These are phyloP conservation scores for Listronotus bonariensis DNA, from an alignment of 1,140 invertebrate species.

Conservation along the genomic window DNA sequence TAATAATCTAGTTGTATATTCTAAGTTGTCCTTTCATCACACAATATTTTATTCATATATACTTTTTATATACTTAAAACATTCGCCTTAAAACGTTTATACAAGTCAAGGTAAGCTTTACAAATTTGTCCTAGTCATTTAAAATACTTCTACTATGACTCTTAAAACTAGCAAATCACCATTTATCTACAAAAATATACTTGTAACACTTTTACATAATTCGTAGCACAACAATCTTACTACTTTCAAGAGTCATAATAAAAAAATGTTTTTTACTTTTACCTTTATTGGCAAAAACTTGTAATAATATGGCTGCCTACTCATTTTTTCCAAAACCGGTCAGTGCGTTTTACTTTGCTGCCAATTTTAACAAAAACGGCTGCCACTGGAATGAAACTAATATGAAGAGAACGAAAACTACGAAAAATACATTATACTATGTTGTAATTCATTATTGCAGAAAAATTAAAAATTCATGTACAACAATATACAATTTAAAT, in stretches of 20 bases:
- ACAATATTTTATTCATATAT: conserved; percentile 55
- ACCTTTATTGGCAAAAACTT: conserved; percentile 41
- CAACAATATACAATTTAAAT: conserved; percentile 25
- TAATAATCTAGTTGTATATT: conserved; percentile 54
- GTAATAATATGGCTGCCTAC: conserved; percentile 28
- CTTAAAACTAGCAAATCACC: conserved; percentile 36
- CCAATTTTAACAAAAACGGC: conserved; percentile 36
- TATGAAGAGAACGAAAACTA: conserved; percentile 8
- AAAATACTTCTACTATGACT: conserved; percentile 5
- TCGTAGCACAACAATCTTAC: conserved; percentile 40
- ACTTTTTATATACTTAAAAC: conserved; percentile 55
- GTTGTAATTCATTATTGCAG: conserved; percentile 32
- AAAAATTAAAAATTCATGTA: conserved; percentile 24
- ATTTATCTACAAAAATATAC: conserved; percentile 52
- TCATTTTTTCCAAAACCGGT: conserved; percentile 34
- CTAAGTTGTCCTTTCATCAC: conserved; percentile 56
- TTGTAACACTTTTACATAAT: conserved; percentile 47
- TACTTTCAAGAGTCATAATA: conserved; percentile 36
- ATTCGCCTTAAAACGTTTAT: conserved; percentile 55
- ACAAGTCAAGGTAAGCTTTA: conserved; percentile 51
- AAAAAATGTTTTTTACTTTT: conserved; percentile 33
- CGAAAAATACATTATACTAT: conserved; percentile 23
- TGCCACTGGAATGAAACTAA: conserved; percentile 46
- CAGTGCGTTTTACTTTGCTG: conserved; percentile 36
- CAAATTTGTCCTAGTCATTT: conserved; percentile 47